Percentiles rank a stretch among this genome's conserved stretches.
These are phyloP conservation scores for Orchestes rusci DNA, from an alignment of 2,888 invertebrate genomes.

Conservation along the genomic window DNA sequence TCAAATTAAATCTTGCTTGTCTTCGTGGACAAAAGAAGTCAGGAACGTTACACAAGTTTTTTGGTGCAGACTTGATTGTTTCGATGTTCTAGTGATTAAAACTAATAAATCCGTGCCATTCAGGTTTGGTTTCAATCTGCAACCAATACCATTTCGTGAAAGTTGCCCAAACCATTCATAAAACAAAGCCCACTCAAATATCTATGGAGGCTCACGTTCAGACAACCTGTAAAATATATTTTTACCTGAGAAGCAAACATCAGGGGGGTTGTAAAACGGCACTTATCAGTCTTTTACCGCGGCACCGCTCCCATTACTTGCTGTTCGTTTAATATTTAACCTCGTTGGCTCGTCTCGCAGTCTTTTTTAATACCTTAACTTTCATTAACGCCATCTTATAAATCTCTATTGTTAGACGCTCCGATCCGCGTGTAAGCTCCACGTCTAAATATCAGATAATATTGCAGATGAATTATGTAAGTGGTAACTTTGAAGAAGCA, in stretches of 20 bases:
- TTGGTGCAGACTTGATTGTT: too few relatives aligned
- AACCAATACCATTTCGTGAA: too few relatives aligned
- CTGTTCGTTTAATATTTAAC: slow-evolving; percentile 27
- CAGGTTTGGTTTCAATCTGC: too few relatives aligned
- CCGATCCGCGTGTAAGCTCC: too few relatives aligned
- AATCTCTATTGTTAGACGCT: slow-evolving; percentile 45
- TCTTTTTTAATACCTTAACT: slow-evolving; percentile 42
- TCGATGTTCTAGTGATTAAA: too few relatives aligned
- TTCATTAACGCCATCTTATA: slow-evolving; percentile 43
- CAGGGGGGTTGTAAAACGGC: slow-evolving; percentile 23
- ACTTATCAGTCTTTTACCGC: slow-evolving; percentile 28
- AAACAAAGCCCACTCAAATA: too few relatives aligned
- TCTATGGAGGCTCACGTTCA: too few relatives aligned
- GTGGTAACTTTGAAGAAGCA: slow-evolving; percentile 37
- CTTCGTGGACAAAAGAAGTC: too few relatives aligned
- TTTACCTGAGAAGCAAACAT: slow-evolving; percentile 21
- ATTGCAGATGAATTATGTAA: slow-evolving; percentile 40
- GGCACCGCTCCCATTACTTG: slow-evolving; percentile 25
- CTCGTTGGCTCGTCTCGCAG: slow-evolving; percentile 23
- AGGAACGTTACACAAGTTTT: too few relatives aligned
- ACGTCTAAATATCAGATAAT: slow-evolving; percentile 42
- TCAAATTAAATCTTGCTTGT: too few relatives aligned
- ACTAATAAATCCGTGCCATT: too few relatives aligned
- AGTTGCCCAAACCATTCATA: too few relatives aligned
- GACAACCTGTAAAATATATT: slow-evolving; percentile 11